These are phyloP conservation scores for Onychomys leucogaster DNA, from an alignment of 2,797 vertebrate species.

Conservation along the genomic window DNA sequence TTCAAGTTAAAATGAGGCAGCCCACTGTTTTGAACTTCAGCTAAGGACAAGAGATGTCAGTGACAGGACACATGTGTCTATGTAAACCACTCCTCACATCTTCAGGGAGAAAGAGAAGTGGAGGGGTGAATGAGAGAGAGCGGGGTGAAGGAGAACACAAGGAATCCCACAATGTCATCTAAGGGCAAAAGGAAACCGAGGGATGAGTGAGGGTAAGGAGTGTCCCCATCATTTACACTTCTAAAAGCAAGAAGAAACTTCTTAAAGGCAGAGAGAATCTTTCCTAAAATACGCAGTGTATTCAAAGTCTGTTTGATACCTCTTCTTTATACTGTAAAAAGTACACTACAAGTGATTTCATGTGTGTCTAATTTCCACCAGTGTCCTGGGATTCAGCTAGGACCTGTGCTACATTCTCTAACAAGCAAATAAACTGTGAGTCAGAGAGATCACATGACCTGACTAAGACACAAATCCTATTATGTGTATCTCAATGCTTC, in stretches of 20 bases:
- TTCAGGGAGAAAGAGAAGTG: neutral
- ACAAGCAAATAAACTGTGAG: neutral
- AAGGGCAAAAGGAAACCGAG: neutral
- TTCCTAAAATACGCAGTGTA: neutral
- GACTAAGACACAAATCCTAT: neutral
- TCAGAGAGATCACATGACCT: neutral
- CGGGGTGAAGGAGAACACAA: neutral
- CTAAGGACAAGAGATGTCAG: neutral
- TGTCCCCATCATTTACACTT: neutral
- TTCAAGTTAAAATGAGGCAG: neutral
- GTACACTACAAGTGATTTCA: neutral
- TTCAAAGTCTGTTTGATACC: neutral
- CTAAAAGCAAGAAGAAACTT: constrained; percentile 23
- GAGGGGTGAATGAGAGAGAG: neutral
- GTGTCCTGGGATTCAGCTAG: neutral
- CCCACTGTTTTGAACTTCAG: neutral
- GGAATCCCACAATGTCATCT: neutral
- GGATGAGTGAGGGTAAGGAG: neutral
- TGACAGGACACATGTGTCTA: neutral
- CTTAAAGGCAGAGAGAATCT: neutral
- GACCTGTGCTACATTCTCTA: neutral
- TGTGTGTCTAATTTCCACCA: neutral
- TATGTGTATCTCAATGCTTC: neutral
- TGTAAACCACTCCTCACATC: neutral
- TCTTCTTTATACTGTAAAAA: neutral